phyloP scores from a whole-genome alignment of 2,888 invertebrate species.

The Aradus depressus region DNA sequence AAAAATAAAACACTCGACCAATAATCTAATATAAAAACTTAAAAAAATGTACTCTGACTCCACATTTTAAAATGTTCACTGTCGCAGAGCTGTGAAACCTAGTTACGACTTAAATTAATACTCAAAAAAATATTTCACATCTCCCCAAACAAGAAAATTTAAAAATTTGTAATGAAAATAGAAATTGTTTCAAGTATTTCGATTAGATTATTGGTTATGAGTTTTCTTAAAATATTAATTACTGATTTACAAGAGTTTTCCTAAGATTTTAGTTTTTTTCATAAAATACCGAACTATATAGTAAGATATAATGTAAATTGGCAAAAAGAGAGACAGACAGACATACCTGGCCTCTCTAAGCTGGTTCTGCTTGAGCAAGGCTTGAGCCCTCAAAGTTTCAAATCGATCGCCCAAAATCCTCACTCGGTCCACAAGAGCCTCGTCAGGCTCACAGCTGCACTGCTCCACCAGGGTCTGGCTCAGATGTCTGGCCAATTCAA shows the following conservation, averaged over 20 bases:
- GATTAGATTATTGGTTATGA: no score
- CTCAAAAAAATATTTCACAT: no score
- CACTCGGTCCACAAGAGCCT: slow-evolving; percentile 31
- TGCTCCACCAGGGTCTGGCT: slow-evolving; percentile 62
- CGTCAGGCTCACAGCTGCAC: slow-evolving; percentile 40
- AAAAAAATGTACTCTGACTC: no score
- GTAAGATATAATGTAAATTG: not conserved
- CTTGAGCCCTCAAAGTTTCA: slow-evolving; percentile 40
- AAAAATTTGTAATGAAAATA: no score
- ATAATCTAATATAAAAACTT: no score
- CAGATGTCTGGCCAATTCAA: slow-evolving; percentile 71
- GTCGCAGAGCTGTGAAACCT: no score
- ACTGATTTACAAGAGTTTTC: not conserved
- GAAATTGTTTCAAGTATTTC: no score
- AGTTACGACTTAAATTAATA: no score
- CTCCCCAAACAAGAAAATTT: no score
- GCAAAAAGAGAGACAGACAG: not conserved
- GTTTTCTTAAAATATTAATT: no score
- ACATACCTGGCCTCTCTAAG: slow-evolving; percentile 23
- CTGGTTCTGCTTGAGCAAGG: slow-evolving; percentile 20
- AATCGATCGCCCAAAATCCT: slow-evolving; percentile 43
- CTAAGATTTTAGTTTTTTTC: not conserved
- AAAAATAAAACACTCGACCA: no score
- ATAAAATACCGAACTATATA: not conserved
- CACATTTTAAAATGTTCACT: no score